These are phyloP conservation scores for Pteropus rufus DNA, from an alignment of 2,797 vertebrate genomes.

Conservation along the genomic window DNA sequence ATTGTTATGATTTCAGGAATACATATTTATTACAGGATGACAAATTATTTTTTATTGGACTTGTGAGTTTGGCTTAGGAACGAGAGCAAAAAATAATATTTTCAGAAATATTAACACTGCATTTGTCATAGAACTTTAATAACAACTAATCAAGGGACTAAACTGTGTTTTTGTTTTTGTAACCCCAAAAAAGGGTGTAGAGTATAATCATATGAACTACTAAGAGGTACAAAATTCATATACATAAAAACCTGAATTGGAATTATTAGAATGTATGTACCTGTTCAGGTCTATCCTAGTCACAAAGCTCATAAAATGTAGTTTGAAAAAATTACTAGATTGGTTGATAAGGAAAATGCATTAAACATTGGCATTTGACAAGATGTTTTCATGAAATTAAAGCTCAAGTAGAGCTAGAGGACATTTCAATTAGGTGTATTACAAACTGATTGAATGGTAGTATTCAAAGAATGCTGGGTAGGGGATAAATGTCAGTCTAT, in stretches of 20 bases:
- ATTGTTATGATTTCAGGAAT: background rate
- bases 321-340: background rate
- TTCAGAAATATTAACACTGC: background rate
- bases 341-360: background rate
- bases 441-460: background rate
- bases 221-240: background rate
- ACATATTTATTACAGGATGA: background rate
- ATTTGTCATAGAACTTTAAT: background rate
- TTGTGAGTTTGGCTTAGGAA: background rate
- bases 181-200: background rate
- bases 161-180: background rate
- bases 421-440: background rate
- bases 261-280: background rate
- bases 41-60: background rate
- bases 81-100: background rate
- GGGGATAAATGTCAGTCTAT: background rate
- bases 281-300: background rate
- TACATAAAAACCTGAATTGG: background rate
- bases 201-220: background rate
- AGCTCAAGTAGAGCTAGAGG: background rate
- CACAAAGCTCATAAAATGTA: background rate
- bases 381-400: slow-evolving; percentile 31
- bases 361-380: background rate
- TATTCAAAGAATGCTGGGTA: background rate
- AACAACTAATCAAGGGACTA: background rate